A percentile compares a stretch with the other conserved stretches of the same genome.
Evolutionary conservation across 2,888 invertebrate genomes (phyloP).

Genomic region (Hyppa rectilinea): DNA sequence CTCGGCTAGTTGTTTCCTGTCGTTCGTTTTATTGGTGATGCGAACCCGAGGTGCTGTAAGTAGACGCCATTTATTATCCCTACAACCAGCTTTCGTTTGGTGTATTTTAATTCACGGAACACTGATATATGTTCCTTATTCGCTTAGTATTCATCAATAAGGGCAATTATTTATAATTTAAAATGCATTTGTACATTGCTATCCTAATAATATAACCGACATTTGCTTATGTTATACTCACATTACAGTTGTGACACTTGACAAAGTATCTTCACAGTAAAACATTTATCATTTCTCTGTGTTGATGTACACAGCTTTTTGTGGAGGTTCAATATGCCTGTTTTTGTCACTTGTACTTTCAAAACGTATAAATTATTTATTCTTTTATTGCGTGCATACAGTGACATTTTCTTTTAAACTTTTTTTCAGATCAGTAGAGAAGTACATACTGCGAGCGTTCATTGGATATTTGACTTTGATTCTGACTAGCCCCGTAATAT

Average conservation of each 20-base stretch:
- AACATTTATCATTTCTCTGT: slow-evolving; percentile 44
- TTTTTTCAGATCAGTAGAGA: slow-evolving; percentile 33
- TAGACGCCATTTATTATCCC: slow-evolving; percentile 48
- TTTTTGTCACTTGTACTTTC: slow-evolving; percentile 53
- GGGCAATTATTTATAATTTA: slow-evolving; percentile 28
- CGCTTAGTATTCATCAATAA: slow-evolving; percentile 38
- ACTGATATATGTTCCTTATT: slow-evolving; percentile 23
- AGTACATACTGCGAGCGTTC: slow-evolving; percentile 18
- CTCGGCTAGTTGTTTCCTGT: slow-evolving; percentile 13
- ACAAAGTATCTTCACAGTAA: slow-evolving; percentile 15
- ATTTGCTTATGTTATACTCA: slow-evolving; percentile 16
- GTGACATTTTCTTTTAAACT: slow-evolving; percentile 25
- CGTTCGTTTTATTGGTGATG: slow-evolving; percentile 44
- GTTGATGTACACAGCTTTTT: slow-evolving; percentile 41
- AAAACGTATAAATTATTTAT: slow-evolving; percentile 37
- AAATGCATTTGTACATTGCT: slow-evolving; percentile 19
- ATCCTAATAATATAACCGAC: slow-evolving; percentile 18
- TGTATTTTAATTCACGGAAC: slow-evolving; percentile 26
- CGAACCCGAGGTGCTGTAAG: slow-evolving; percentile 25
- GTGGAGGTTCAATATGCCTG: slow-evolving; percentile 15
- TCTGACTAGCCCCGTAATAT: not conserved
- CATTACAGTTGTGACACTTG: slow-evolving; percentile 21
- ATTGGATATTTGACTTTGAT: slow-evolving; percentile 1
- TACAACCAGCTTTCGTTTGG: slow-evolving; percentile 33
- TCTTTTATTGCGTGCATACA: slow-evolving; percentile 36